Base-by-base conservation (phyloP, 2,113 vertebrate genomes). In the Willisornis vidua region DNA sequence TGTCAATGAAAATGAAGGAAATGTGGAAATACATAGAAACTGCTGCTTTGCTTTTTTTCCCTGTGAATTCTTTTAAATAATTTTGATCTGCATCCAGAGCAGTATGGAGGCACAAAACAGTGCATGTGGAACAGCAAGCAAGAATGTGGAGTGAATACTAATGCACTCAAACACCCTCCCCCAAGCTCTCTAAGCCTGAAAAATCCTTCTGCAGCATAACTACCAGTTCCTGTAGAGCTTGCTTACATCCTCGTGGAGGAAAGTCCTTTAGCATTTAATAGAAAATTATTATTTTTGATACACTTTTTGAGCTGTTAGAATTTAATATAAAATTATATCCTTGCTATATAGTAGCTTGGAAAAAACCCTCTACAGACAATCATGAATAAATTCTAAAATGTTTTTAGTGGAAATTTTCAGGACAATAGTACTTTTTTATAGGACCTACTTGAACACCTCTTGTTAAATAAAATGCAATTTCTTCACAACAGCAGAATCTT, bases 81-180 rank as follows among this genome's bases (percentile, higher is more conserved):
- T 95, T 90, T 94, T 93, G 85, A 85, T 94, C 88, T 93, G 73
- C 73, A 90, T 90, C 92, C 92, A 96, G 83, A 87, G 58, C 80
- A 90, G 93, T 96, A 65, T 81, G 80, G 54, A 95, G 37, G 76
- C 68, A 90, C 57, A 94, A 90, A 95, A 87, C 55, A 89, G 90
- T 81, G 92, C 70, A 54, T 90, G 88, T 89, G 94, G 76, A 94
- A 95, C 93, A 96, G 90, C 90, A 96, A 83, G 88, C 65, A 68
- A 78, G 83, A 84, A 79, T 46, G 84, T 89, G 94, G 65, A 89
- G 61, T 85, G 96, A 93, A 97, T 96, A 92, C 77, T 96, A 94
- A 97, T 96, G 76, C 5, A 7, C 68, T 90, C 68, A 46, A 81
- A 85, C 29, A 62, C 73, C 83, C 70, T 93, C 81, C 93, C 85